Percentiles rank a stretch among this genome's conserved stretches.
phyloP scores from a whole-genome alignment of 2,113 vertebrate genomes.

The Barbus barbus region DNA sequence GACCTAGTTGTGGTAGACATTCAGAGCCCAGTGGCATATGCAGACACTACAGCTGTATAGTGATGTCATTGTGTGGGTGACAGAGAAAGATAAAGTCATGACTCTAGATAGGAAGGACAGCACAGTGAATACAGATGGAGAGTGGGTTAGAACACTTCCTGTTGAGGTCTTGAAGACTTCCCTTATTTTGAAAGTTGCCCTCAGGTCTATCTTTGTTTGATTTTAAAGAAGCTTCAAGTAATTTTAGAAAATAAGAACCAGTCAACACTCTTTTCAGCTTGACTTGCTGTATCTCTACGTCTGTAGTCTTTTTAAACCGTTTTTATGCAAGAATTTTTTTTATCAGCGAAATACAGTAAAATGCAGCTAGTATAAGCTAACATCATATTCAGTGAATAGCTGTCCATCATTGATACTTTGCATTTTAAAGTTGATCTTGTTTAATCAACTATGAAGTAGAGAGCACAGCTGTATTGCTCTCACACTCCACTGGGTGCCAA shows the following conservation, averaged over 20 bases:
- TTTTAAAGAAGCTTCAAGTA: background rate
- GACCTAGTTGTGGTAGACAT: background rate
- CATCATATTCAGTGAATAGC: background rate
- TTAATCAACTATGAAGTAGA: background rate
- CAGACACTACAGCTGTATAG: background rate
- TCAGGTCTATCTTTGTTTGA: background rate
- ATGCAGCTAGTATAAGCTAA: background rate
- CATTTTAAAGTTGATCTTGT: background rate
- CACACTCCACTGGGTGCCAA: constrained; percentile 56
- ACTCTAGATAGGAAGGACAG: background rate
- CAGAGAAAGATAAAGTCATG: background rate
- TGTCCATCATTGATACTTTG: background rate
- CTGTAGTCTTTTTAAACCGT: too few relatives aligned
- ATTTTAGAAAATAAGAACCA: too few relatives aligned
- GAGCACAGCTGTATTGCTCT: background rate
- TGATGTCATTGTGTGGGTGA: background rate
- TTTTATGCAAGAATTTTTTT: too few relatives aligned
- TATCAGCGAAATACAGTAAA: too few relatives aligned
- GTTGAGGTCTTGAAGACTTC: background rate
- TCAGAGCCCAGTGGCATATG: background rate
- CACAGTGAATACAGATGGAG: background rate
- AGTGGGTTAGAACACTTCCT: background rate
- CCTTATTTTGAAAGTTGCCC: background rate
- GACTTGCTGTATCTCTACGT: too few relatives aligned
- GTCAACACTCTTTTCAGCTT: too few relatives aligned